Base-by-base conservation (phyloP, 2,888 invertebrate species). In the Epinotia demarniana region DNA sequence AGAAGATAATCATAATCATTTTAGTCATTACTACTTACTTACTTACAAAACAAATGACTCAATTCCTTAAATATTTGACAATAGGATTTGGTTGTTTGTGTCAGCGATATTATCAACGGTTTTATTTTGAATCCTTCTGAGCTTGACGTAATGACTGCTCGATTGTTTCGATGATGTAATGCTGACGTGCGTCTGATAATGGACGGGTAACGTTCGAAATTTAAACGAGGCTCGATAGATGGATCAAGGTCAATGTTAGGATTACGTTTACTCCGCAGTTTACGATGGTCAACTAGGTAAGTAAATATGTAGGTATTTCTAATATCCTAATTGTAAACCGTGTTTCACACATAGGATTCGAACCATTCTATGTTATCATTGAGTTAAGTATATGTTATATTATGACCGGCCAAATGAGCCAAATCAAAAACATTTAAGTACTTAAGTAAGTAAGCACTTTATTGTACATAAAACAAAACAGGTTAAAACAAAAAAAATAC, bases 211-310 rank as follows among this genome's bases (percentile, higher is more conserved):
- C 84, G 84, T 81, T 77, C 77, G 78, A 82, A 83, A 80, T 85
- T 85, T 76, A 79, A 85, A 84, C 80, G 79, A 79, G 82, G 79
- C 77, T 75, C 77, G 72, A 27, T 55, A 33, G 80, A 82, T 80
- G 80, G 77, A 79, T 81, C 85, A 87, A 87, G 88, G 88, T 85
- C 86, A 81, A 68, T 77, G 79, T 77, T 79, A 81, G 81, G 80
- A 73, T 75, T 23, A 67, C 74, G 79, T 53, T 33, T 53, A 46
- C 64, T 64, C 16, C 9, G 64, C 16, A 64, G 23, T 64, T 23
- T 46, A 64, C 27, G 64, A 49, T 49, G 9, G 27, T 27, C 16
- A 9, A 16, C 19, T 23, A 1, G 9, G 9, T 49, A 18, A 16
- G 1, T 39, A 39, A 9, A 9, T 39, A 39, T 39, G 9, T 39